A percentile compares a stretch with the other conserved stretches of the same genome.
Evolutionary conservation across 2,113 vertebrate genomes (phyloP).

Genomic region (Labrus mixtus): DNA sequence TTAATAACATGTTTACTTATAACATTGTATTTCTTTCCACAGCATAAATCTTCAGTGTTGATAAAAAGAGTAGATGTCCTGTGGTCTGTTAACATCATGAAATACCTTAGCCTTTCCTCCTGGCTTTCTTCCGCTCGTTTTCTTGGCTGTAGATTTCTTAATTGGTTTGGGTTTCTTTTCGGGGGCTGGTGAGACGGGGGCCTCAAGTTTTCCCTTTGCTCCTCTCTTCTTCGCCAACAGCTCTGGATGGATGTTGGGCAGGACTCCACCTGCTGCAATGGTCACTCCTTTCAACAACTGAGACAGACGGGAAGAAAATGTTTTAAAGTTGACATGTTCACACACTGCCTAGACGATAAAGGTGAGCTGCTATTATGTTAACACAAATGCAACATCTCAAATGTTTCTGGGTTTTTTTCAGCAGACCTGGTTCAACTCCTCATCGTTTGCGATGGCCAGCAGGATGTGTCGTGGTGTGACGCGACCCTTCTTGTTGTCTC

Average conservation of each 20-base stretch:
- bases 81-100: background rate
- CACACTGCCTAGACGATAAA: no score
- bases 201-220: conserved; percentile 95
- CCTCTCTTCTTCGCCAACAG: conserved; percentile 96
- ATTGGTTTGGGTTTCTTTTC: conserved; percentile 92
- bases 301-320: conserved; percentile 22
- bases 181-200: conserved; percentile 91
- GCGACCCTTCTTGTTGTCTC: conserved; percentile 98
- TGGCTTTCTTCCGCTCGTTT: conserved; percentile 88
- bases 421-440: conserved; percentile 96
- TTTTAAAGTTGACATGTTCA: background rate
- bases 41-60: background rate
- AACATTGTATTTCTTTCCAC: background rate
- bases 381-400: no score
- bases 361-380: no score
- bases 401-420: no score
- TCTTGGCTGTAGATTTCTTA: conserved; percentile 90
- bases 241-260: conserved; percentile 98
- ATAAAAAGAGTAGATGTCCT: background rate
- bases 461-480: conserved; percentile 97
- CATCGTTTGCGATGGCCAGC: conserved; percentile 96
- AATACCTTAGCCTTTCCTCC: conserved; percentile 91
- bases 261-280: conserved; percentile 96
- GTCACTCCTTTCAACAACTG: conserved; percentile 97
- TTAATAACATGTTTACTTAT: background rate